Evolutionary conservation across 2,113 vertebrate genomes (phyloP).

Genomic region (Puffinus mauretanicus): DNA sequence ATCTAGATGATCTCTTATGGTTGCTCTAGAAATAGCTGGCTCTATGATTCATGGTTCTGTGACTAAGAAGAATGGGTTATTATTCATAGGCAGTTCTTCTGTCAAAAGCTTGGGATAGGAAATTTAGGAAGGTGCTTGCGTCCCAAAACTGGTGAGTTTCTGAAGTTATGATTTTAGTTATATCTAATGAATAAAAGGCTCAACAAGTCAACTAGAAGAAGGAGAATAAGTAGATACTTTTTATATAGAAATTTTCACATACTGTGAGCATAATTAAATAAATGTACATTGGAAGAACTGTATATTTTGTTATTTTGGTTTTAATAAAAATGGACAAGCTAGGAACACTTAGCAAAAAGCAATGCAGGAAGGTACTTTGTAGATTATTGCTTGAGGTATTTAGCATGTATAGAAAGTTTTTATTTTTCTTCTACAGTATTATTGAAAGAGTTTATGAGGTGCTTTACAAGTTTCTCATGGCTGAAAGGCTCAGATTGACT

Average conservation of each 20-base stretch:
- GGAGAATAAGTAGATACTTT: not conserved
- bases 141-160: not conserved
- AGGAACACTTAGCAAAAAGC: not conserved
- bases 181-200: not conserved
- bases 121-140: not conserved
- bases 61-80: not conserved
- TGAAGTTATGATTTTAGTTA: not conserved
- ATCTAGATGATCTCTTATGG: not conserved
- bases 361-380: not conserved
- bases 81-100: not conserved
- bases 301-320: not conserved
- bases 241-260: not conserved
- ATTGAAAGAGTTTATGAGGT: conserved; percentile 59
- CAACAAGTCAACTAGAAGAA: not conserved
- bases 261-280: not conserved
- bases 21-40: not conserved
- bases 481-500: conserved; percentile 60
- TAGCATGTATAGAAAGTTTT: not conserved
- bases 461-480: conserved; percentile 57
- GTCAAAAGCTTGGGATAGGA: not conserved
- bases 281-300: not conserved
- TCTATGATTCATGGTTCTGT: not conserved
- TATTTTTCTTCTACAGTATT: conserved; percentile 32
- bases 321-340: not conserved
- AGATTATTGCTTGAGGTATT: not conserved